A percentile compares a stretch with the other conserved stretches of the same genome.
phyloP scores from a whole-genome alignment of 2,888 invertebrate genomes.

The Carcina quercana region DNA sequence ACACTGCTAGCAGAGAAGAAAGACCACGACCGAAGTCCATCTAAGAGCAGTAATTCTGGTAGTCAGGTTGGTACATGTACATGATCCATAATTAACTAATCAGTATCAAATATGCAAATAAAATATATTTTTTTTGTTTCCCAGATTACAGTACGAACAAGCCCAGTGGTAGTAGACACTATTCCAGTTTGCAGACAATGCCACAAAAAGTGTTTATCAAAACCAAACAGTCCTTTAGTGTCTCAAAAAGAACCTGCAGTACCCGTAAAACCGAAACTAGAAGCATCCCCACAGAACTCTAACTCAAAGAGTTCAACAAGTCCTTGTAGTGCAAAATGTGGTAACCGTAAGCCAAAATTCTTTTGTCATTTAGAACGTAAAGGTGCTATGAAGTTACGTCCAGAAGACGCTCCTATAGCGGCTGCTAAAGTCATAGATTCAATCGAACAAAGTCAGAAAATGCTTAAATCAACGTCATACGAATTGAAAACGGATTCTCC shows the following conservation, averaged over 20 bases:
- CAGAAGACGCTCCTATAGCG: constrained; percentile 62
- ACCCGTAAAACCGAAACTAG: constrained; percentile 45
- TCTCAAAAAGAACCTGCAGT: constrained; percentile 57
- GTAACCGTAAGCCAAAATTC: constrained; percentile 50
- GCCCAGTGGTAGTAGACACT: constrained; percentile 82
- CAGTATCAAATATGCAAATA: neutral
- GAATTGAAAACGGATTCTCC: constrained; percentile 64
- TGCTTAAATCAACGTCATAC: constrained; percentile 66
- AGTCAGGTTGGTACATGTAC: constrained; percentile 79
- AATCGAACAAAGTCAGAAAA: constrained; percentile 65
- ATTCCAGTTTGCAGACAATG: constrained; percentile 85
- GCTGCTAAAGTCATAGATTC: constrained; percentile 66
- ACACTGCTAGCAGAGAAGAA: constrained; percentile 53
- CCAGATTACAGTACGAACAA: constrained; percentile 86
- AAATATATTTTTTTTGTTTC: constrained; percentile 22
- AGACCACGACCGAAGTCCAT: constrained; percentile 79
- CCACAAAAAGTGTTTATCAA: constrained; percentile 83
- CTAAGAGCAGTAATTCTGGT: constrained; percentile 84
- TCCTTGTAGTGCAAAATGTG: constrained; percentile 57
- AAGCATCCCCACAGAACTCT: constrained; percentile 54
- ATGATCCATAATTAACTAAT: neutral
- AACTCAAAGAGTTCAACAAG: constrained; percentile 56
- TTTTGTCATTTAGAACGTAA: constrained; percentile 58
- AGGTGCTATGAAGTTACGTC: constrained; percentile 65
- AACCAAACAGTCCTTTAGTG: constrained; percentile 67